phyloP scores from a whole-genome alignment of 2,797 vertebrate species.

The Garrulus glandarius region DNA sequence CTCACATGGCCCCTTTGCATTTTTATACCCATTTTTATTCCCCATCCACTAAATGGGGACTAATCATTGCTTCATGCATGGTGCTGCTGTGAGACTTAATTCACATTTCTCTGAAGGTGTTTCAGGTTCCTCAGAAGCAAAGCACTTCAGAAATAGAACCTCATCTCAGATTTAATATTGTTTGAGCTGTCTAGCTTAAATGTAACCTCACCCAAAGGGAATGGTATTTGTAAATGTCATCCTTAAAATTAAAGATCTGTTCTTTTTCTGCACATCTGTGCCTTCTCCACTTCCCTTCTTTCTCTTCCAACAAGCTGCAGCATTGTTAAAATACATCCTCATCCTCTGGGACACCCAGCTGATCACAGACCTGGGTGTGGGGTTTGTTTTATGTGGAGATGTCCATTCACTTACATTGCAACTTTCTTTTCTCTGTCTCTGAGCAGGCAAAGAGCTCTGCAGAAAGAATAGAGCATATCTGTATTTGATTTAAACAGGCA shows the following conservation, averaged over 20 bases:
- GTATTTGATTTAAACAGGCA: constrained; percentile 18
- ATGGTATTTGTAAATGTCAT: constrained; percentile 46
- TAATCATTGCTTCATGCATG: neutral
- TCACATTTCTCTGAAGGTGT: neutral
- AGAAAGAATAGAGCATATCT: neutral
- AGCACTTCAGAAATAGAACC: neutral
- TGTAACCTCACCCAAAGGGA: neutral
- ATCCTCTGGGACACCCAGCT: neutral
- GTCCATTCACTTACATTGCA: neutral
- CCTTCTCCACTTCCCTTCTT: neutral
- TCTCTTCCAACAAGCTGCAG: neutral
- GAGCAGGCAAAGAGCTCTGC: neutral
- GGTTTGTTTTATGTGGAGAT: neutral
- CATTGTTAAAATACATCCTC: neutral
- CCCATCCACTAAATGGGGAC: neutral
- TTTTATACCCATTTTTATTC: constrained; percentile 41
- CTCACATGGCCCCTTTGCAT: neutral
- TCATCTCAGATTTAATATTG: neutral
- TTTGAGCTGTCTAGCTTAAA: neutral
- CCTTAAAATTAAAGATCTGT: constrained; percentile 24
- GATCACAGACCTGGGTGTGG: neutral
- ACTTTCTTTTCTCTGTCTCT: neutral
- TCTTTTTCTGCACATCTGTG: neutral
- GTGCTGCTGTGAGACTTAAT: neutral
- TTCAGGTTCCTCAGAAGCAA: neutral